Conservation (phyloP, 37 sponge, comb jelly and placozoan genomes). For the Crambe crambe region DNA sequence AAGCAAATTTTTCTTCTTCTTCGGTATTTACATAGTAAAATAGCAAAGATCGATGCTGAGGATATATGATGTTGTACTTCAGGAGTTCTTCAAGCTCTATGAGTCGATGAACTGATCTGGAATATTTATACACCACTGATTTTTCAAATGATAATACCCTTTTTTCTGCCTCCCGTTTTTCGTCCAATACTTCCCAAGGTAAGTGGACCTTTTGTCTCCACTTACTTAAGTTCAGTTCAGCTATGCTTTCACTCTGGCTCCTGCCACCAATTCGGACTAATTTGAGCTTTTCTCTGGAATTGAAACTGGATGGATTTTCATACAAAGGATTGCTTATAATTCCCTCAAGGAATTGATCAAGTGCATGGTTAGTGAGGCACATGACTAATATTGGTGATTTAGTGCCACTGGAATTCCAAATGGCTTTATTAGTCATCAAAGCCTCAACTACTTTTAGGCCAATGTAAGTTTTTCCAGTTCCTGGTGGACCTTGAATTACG, state of each 20-base stretch:
- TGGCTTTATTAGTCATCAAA: conserved; percentile 45
- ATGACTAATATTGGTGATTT: conserved; percentile 84
- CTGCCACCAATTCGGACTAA: conserved; percentile 87
- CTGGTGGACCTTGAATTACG: conserved; percentile 97
- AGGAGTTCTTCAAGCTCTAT: not conserved
- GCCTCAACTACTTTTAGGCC: conserved; percentile 81
- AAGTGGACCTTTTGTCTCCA: not conserved
- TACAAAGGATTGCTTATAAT: too few species aligned
- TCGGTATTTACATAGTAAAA: not conserved
- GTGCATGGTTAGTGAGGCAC: conserved; percentile 94
- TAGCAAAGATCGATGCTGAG: conserved; percentile 1
- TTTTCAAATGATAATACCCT: not conserved
- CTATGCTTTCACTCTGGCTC: conserved; percentile 65
- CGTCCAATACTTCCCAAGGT: not conserved
- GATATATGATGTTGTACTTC: not conserved
- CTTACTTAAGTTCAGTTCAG: conserved; percentile 30
- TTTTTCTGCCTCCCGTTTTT: not conserved
- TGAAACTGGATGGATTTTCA: not conserved
- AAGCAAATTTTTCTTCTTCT: conserved; percentile 6
- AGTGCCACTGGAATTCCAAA: conserved; percentile 42
- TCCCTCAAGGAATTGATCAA: conserved; percentile 91
- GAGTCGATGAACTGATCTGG: too few species aligned
- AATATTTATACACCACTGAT: not conserved
- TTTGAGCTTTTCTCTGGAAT: not conserved
- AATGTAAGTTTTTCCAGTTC: conserved; percentile 96